These are phyloP conservation scores for Antitype chi DNA, from an alignment of 2,888 invertebrate species.

Conservation along the genomic window DNA sequence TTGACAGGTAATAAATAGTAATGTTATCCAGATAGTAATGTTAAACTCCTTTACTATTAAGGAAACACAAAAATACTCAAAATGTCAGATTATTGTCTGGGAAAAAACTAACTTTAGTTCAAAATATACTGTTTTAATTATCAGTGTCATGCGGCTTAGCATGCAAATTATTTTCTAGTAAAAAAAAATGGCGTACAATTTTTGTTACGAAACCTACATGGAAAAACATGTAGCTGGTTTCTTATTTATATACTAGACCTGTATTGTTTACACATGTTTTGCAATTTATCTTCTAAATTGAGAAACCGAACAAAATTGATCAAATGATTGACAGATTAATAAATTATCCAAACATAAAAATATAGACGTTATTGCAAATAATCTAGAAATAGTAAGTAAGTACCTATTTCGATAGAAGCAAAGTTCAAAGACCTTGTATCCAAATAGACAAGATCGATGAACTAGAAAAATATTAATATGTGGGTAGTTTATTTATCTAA, in stretches of 20 bases:
- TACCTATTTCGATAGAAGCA: not conserved
- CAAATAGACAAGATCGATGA: conserved; percentile 35
- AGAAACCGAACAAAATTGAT: not conserved
- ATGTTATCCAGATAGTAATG: no score
- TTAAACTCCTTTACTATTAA: no score
- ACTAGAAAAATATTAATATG: conserved; percentile 41
- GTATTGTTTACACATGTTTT: no score
- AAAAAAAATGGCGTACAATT: no score
- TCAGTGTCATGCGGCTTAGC: no score
- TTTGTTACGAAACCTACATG: not conserved
- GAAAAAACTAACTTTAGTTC: not conserved
- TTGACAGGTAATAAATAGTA: no score
- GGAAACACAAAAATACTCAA: no score
- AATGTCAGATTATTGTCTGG: no score
- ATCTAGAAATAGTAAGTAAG: not conserved
- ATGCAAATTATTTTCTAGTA: no score
- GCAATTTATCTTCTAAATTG: conserved; percentile 2
- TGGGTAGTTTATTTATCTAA: conserved; percentile 52
- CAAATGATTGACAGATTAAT: not conserved
- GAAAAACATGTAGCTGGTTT: not conserved
- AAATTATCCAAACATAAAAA: not conserved
- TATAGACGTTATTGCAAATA: not conserved
- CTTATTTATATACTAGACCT: no score
- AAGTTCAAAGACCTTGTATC: conserved; percentile 42
- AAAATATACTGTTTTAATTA: no score